Evolutionary conservation across 2,113 vertebrate genomes (phyloP).

Genomic region (Anseranas semipalmata): DNA sequence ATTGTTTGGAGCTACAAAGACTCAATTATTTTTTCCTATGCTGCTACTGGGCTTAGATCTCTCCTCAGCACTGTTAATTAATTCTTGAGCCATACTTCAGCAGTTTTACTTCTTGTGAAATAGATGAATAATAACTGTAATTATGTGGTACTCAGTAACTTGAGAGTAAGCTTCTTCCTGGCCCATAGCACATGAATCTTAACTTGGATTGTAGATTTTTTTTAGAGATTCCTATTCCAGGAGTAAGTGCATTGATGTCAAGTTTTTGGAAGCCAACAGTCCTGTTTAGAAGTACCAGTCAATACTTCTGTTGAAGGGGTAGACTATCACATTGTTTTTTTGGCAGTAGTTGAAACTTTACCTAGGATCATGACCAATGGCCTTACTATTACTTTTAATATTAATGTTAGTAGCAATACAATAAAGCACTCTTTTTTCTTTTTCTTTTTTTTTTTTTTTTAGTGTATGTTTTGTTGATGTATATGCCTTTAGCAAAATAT

Average conservation of each 20-base stretch:
- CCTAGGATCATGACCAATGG: neutral
- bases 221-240: neutral
- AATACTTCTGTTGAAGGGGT: neutral
- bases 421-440: neutral
- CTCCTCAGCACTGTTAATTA: neutral
- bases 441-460: neutral
- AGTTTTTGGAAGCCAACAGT: neutral
- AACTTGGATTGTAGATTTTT: neutral
- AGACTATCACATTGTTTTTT: neutral
- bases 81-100: neutral
- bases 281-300: neutral
- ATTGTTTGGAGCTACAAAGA: neutral
- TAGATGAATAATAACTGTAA: conserved; percentile 2
- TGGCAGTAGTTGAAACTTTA: neutral
- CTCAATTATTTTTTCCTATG: neutral
- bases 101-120: neutral
- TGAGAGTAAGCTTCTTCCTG: neutral
- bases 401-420: neutral
- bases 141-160: neutral
- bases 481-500: neutral
- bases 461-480: neutral
- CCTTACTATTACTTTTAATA: neutral
- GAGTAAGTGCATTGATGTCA: neutral
- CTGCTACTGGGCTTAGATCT: neutral
- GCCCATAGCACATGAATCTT: neutral